Base-by-base conservation (phyloP, 2,797 vertebrate genomes). In the Dryobates pubescens region DNA sequence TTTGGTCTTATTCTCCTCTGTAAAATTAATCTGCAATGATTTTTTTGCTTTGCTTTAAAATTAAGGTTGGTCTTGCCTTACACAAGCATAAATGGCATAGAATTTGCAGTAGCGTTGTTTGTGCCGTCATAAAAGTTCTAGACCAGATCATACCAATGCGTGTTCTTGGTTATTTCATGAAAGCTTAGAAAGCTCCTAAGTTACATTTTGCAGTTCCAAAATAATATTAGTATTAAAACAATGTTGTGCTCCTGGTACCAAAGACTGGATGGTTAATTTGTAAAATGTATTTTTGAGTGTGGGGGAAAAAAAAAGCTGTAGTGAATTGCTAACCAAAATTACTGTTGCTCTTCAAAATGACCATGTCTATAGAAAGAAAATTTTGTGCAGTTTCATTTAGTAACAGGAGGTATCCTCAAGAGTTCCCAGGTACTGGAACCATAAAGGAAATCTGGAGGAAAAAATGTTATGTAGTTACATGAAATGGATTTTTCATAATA, bases 71-170 rank as follows among this genome's bases (percentile, higher is more conserved):
- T 84, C 32, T 79, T 59, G 19, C 5, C 10, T 43, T 57, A 34
- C 0, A 0, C 16, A 22, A 16, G 3, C 61, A 4, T 57, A 65
- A 77, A 29, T 82, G 38, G 26, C 20, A 10, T 6, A 45, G 27
- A 61, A 71, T 90, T 75, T 93, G 32, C 24, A 9, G 2, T 38
- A 69, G 27, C 4, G 1, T 38, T 61, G 7, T 41, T 30, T 0
- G 0, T 74, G 29, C 68, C 13, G 3, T 2, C 2, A 8, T 71
- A 18, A 72, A 16, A 0, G 1, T 49, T 86, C 57, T 84, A 0
- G 32, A 45, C 17, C 19, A 24, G 26, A 3, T 24, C 23, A 36
- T 64, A 58, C 14, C 8, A 36, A 4, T 41, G 16, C 2, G 2
- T 7, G 14, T 49, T 88, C 19, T 56, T 61, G 23, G 63, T 69